These are phyloP conservation scores for Greenwoodochromis staneri DNA, from an alignment of 2,113 vertebrate genomes.

Conservation along the genomic window DNA sequence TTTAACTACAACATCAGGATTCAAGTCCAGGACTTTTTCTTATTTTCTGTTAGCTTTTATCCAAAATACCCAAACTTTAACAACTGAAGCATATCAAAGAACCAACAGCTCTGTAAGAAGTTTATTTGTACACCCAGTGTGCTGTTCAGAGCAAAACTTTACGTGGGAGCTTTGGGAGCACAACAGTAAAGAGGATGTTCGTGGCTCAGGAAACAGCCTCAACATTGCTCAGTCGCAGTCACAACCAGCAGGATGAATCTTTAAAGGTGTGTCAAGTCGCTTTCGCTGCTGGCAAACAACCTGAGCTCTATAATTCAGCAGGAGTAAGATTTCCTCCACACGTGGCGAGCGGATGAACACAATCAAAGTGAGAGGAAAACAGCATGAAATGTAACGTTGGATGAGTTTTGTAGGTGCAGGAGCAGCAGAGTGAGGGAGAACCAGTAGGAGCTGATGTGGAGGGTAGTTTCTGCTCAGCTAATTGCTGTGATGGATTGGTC, in stretches of 20 bases:
- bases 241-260: slow-evolving; percentile 13
- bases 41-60: background rate
- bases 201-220: background rate
- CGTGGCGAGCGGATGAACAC: background rate
- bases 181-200: background rate
- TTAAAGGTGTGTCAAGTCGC: slow-evolving; percentile 22
- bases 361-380: background rate
- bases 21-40: background rate
- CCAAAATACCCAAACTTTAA: background rate
- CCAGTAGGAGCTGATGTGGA: background rate
- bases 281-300: slow-evolving; percentile 25
- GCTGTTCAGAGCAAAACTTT: background rate
- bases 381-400: background rate
- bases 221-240: background rate
- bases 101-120: background rate
- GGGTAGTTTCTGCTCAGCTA: slow-evolving; percentile 2
- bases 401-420: background rate
- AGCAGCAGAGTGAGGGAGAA: background rate
- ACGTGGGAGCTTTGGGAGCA: background rate
- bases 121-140: background rate
- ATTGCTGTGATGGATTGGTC: slow-evolving; percentile 49
- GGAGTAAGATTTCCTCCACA: background rate
- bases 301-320: slow-evolving; percentile 18
- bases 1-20: background rate
- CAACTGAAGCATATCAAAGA: background rate